Conservation (phyloP, 2,113 vertebrate genomes). For the Anser brachyrhynchus region DNA sequence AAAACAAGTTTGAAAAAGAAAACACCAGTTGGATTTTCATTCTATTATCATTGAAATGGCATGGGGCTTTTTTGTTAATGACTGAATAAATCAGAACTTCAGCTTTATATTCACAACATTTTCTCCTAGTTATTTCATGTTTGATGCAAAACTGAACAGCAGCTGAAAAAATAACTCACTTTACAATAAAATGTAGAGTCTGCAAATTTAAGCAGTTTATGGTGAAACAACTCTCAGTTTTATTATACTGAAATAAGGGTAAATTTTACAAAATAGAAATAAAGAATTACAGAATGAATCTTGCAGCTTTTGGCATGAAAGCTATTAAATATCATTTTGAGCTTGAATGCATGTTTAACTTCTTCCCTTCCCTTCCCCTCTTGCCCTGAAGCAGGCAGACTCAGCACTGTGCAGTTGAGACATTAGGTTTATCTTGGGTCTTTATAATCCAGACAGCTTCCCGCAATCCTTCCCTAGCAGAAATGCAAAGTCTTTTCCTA, state of each 20-base stretch:
- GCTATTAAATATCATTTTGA: not conserved
- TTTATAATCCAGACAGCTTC: slow-evolving; percentile 3
- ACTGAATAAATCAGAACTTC: slow-evolving; percentile 75
- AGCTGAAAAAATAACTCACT: slow-evolving; percentile 69
- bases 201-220: slow-evolving; percentile 56
- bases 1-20: slow-evolving; percentile 72
- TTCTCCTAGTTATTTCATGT: slow-evolving; percentile 57
- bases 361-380: not conserved
- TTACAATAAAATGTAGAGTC: slow-evolving; percentile 49
- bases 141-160: slow-evolving; percentile 44
- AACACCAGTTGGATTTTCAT: slow-evolving; percentile 71
- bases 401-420: not conserved
- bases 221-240: slow-evolving; percentile 2
- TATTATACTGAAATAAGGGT: slow-evolving; percentile 21
- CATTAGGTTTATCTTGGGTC: slow-evolving; percentile 33
- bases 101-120: slow-evolving; percentile 55
- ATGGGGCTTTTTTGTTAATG: slow-evolving; percentile 68
- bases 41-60: slow-evolving; percentile 69
- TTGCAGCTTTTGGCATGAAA: slow-evolving; percentile 20
- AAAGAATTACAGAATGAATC: slow-evolving; percentile 17
- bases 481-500: not conserved
- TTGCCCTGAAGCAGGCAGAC: not conserved
- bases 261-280: slow-evolving; percentile 31
- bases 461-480: not conserved
- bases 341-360: slow-evolving; percentile 18